Evolutionary conservation across 2,888 invertebrate species (phyloP), one percentile per base, ranked within the genome.

Genomic region (Chaetogeoica ovagalla): DNA sequence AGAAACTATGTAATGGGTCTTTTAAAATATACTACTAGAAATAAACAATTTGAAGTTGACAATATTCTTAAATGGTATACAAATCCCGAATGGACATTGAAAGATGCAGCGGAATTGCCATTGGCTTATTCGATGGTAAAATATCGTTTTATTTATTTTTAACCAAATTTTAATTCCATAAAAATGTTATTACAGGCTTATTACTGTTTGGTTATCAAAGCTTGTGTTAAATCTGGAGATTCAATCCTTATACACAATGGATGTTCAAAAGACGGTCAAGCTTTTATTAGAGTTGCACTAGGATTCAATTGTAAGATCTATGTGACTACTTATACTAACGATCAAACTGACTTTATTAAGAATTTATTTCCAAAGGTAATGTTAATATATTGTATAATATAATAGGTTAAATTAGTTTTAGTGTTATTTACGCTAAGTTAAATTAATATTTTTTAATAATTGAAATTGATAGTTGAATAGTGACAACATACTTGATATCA

Each of bases 321-420:
- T 85, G 89, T 89, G 7, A 89, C 90, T 11, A 89, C 89, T 60
- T 88, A 85, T 17, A 87, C 87, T 0, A 84, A 86, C 48, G 89
- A 90, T 81, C 92, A 93, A 85, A 87, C 88, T 82, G 87, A 90
- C 19, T 93, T 89, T 85, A 86, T 94, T 11, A 87, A 89, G 83
- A 86, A 87, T 82, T 84, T 86, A 30, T 92, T 91, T 85, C 90
- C 91, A 0, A 84, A 86, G 83, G 86, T 86, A 84, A 84, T 11
- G 9, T 84, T 60, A 62, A 21, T 30, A 59, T 23, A 57, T 11
- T 60, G n/a, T 71, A 2, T 72, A 75, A 75, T 6, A 48, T 48
- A 48, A 48, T 48, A 9, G 9, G 9, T 48, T 11, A 48, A 48
- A 48, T 48, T 48, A 48, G n/a, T 60, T 57, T 60, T 62, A 60